phyloP scores from a whole-genome alignment of 2,797 vertebrate species.

The Smutsia gigantea region DNA sequence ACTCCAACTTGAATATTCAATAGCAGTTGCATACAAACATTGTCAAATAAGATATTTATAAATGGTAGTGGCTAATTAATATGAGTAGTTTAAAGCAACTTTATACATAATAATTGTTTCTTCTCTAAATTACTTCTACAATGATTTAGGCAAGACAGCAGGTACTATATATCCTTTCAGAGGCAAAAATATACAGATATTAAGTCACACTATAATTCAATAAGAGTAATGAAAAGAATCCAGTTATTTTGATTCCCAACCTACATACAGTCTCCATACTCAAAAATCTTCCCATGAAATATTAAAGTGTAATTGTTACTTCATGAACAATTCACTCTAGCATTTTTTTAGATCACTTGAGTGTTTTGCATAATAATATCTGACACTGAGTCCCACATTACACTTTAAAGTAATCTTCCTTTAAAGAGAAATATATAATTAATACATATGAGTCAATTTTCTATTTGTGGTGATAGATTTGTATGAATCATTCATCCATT shows the following conservation, averaged over 20 bases:
- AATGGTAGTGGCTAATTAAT: conserved; percentile 13
- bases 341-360: conserved; percentile 25
- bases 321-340: conserved; percentile 12
- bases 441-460: conserved; percentile 48
- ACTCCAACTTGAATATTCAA: conserved; percentile 52
- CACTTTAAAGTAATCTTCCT: conserved; percentile 36
- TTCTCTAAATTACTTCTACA: conserved; percentile 51
- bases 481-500: conserved; percentile 10
- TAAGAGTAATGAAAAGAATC: conserved; percentile 41
- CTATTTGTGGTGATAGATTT: conserved; percentile 28
- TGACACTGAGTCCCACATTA: background rate
- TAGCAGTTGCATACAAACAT: background rate
- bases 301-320: conserved; percentile 29
- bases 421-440: conserved; percentile 48
- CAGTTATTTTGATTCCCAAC: conserved; percentile 21
- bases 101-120: conserved; percentile 34
- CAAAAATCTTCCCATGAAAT: background rate
- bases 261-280: background rate
- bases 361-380: conserved; percentile 29
- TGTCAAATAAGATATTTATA: background rate
- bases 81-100: conserved; percentile 48
- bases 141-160: conserved; percentile 20
- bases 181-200: conserved; percentile 47
- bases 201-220: conserved; percentile 40
- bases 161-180: background rate